Percentiles rank a stretch among this genome's conserved stretches.
phyloP scores from a whole-genome alignment of 2,113 vertebrate species.

The Columba janthina region DNA sequence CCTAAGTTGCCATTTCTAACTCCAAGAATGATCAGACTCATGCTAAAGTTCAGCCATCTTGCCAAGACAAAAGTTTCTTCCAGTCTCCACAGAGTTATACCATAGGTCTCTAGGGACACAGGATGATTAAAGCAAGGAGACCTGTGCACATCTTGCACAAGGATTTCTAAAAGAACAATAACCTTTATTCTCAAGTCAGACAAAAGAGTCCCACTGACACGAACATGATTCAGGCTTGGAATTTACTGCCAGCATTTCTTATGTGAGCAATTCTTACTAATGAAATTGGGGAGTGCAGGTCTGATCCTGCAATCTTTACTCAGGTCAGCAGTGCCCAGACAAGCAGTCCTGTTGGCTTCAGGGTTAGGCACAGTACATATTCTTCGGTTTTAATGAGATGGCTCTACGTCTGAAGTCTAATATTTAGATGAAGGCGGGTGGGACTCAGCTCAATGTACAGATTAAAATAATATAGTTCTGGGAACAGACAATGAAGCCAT shows the following conservation, averaged over 20 bases:
- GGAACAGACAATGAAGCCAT: background rate
- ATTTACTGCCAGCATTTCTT: constrained; percentile 27
- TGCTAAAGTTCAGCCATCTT: background rate
- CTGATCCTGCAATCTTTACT: constrained; percentile 56
- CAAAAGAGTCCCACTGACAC: constrained; percentile 8
- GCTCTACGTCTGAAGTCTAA: background rate
- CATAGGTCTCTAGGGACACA: background rate
- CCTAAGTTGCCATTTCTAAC: background rate
- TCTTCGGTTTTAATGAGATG: constrained; percentile 38
- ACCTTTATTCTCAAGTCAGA: constrained; percentile 19
- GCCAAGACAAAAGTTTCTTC: background rate
- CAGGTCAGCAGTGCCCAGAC: constrained; percentile 41
- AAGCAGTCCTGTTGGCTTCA: constrained; percentile 38
- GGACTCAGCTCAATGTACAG: background rate
- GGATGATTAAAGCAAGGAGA: constrained; percentile 6
- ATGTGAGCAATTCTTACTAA: constrained; percentile 54
- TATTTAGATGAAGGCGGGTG: constrained; percentile 13
- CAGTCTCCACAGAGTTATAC: background rate
- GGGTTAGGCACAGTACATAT: background rate
- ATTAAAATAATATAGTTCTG: background rate
- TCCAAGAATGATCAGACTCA: background rate
- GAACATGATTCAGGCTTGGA: constrained; percentile 60
- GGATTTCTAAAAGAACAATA: constrained; percentile 7
- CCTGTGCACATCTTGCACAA: background rate
- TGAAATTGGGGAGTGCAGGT: constrained; percentile 43